These are phyloP conservation scores for Variabilichromis moorii DNA, from an alignment of 2,113 vertebrate genomes.

Conservation along the genomic window DNA sequence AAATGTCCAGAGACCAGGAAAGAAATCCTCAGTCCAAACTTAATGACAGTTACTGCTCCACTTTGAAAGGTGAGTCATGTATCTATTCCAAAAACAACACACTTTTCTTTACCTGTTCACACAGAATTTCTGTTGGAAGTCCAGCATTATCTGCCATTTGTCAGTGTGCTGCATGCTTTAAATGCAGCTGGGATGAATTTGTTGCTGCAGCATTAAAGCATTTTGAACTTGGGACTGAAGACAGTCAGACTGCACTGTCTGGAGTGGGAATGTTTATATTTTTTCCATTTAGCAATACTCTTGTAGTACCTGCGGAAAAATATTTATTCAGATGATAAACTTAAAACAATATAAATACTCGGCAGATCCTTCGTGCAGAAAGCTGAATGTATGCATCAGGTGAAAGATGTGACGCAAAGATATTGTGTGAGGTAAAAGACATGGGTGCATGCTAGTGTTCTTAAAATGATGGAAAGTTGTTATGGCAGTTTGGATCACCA, in stretches of 20 bases:
- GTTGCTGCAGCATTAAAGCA: neutral
- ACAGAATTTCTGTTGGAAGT: neutral
- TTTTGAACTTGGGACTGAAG: neutral
- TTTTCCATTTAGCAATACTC: neutral
- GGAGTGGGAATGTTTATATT: neutral
- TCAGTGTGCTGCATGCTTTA: neutral
- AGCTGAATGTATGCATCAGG: neutral
- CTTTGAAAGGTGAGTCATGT: slow-evolving; percentile 62
- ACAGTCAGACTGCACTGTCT: neutral
- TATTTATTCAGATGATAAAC: neutral
- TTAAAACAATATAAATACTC: neutral
- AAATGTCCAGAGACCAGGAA: slow-evolving; percentile 41
- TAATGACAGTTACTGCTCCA: slow-evolving; percentile 49
- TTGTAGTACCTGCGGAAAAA: neutral
- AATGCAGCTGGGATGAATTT: neutral
- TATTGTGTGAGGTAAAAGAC: neutral
- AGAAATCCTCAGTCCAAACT: neutral
- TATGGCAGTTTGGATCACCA: neutral
- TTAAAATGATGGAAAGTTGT: neutral
- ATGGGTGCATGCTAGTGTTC: fast-evolving
- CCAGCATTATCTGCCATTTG: neutral
- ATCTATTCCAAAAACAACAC: neutral
- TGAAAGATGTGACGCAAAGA: neutral
- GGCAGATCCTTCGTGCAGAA: neutral
- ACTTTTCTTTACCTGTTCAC: neutral